A percentile compares a stretch with the other conserved stretches of the same genome.
These are phyloP conservation scores for Cantharis rufa DNA, from an alignment of 2,888 invertebrate species.

Conservation along the genomic window DNA sequence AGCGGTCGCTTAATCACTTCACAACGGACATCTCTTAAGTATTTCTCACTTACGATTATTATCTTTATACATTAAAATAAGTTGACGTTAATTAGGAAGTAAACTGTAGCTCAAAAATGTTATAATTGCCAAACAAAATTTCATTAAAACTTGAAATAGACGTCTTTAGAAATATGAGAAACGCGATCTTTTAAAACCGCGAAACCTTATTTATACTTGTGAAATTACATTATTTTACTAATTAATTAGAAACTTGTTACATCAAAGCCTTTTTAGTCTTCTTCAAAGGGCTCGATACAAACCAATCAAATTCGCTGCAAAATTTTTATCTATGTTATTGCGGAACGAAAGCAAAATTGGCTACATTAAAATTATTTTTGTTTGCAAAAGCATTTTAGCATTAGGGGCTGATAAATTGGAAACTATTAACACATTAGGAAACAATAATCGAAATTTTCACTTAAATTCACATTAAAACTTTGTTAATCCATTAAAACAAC, in stretches of 20 bases:
- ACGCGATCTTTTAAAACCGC: neutral
- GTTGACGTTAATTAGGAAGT: neutral
- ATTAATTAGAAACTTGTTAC: slow-evolving; percentile 4
- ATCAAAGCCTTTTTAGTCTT: neutral
- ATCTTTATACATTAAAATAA: neutral
- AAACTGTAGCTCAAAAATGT: neutral
- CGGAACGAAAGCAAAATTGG: neutral
- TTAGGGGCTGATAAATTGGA: neutral
- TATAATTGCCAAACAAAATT: neutral
- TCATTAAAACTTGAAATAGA: neutral
- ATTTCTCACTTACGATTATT: neutral
- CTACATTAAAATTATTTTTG: neutral
- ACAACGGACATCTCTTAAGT: slow-evolving; percentile 20
- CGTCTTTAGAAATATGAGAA: neutral
- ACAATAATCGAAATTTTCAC: neutral
- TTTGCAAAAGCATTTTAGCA: neutral
- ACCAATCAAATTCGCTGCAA: neutral
- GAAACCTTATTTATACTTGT: slow-evolving; percentile 1
- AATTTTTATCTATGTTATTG: neutral
- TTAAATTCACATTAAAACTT: neutral
- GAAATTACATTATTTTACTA: slow-evolving; percentile 3
- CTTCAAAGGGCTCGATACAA: neutral
- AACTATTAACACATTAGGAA: neutral
- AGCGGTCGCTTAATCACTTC: slow-evolving; percentile 26
- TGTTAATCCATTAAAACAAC: neutral